phyloP scores from a whole-genome alignment of 2,888 invertebrate species.

The Drosophila villosipedis region DNA sequence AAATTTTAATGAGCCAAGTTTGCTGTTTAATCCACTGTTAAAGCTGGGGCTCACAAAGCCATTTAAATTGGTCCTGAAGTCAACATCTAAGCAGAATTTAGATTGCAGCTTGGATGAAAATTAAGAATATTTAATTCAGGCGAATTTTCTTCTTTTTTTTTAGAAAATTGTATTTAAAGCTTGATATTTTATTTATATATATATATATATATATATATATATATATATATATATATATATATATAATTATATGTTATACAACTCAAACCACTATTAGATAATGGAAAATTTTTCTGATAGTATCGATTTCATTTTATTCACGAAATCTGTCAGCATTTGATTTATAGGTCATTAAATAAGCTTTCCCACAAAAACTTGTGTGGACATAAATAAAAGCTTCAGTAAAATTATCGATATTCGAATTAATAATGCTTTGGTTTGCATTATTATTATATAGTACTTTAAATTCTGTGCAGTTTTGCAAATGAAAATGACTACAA shows the following conservation, averaged over 20 bases:
- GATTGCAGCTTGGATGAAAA: background rate
- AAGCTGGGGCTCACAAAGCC: conserved; percentile 16
- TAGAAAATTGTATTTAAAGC: background rate
- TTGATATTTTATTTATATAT: background rate
- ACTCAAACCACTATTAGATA: background rate
- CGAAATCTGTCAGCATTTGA: background rate
- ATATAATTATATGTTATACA: background rate
- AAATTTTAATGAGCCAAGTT: conserved; percentile 72
- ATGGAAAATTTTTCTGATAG: background rate
- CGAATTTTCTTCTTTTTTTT: background rate
- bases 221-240: background rate
- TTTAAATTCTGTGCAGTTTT: background rate
- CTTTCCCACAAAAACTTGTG: background rate
- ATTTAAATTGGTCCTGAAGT: conserved; percentile 17
- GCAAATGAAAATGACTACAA: background rate
- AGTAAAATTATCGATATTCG: background rate
- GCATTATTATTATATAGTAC: background rate
- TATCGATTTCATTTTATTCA: background rate
- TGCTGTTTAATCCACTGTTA: conserved; percentile 19
- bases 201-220: background rate
- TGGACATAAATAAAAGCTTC: background rate
- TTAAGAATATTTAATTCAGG: background rate
- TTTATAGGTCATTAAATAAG: background rate
- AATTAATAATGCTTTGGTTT: background rate
- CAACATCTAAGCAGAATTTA: conserved; percentile 17